These are phyloP conservation scores for Lucinisca nassula DNA, from an alignment of 2,888 invertebrate genomes.

Conservation along the genomic window DNA sequence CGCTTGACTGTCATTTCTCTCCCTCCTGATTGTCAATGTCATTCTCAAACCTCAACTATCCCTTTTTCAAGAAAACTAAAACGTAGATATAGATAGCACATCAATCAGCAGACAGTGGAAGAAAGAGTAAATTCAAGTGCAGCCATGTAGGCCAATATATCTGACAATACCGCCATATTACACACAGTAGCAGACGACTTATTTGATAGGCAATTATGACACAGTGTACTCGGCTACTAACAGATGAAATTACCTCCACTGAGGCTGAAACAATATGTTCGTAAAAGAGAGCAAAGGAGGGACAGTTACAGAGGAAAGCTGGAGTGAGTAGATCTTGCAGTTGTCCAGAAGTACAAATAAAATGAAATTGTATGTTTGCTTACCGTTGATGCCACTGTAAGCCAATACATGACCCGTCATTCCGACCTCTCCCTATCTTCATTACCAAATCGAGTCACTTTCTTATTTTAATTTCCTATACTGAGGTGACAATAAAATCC, in stretches of 20 bases:
- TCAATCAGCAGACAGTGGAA: not conserved
- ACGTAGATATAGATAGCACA: no score
- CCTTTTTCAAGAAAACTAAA: no score
- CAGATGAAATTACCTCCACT: not conserved
- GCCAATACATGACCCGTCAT: slow-evolving; percentile 41
- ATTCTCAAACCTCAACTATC: no score
- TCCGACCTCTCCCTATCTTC: slow-evolving; percentile 62
- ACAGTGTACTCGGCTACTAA: not conserved
- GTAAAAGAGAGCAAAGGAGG: not conserved
- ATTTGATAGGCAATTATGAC: slow-evolving; percentile 12
- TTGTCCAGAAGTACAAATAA: not conserved
- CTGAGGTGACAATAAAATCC: slow-evolving; percentile 75
- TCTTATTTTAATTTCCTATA: slow-evolving; percentile 79
- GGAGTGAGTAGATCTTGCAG: not conserved
- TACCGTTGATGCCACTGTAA: slow-evolving; percentile 33
- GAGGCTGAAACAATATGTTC: slow-evolving; percentile 4
- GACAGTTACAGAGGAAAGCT: not conserved
- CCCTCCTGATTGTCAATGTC: no score
- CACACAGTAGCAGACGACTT: slow-evolving; percentile 7
- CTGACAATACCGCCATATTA: slow-evolving; percentile 29
- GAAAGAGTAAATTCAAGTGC: not conserved
- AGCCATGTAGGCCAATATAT: slow-evolving; percentile 11
- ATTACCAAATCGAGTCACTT: slow-evolving; percentile 78
- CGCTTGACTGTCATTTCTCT: not conserved
- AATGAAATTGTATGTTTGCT: not conserved